Conservation (phyloP, 2,888 invertebrate genomes). For the Athetis lepigone region DNA sequence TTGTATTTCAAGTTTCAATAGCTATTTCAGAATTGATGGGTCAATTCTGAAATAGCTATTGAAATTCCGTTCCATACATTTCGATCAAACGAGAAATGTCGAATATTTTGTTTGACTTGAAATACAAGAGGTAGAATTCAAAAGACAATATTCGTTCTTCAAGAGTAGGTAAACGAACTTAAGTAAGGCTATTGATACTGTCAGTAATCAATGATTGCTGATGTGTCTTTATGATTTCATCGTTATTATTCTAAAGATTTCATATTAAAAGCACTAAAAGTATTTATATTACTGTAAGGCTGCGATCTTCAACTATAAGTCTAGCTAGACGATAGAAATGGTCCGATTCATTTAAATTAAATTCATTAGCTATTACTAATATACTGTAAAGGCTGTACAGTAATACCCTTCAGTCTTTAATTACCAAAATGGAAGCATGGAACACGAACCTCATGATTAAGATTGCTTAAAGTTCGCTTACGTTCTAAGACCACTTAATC, state of each 20-base stretch:
- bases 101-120: slow-evolving; percentile 8
- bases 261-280: too few relatives aligned
- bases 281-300: too few relatives aligned
- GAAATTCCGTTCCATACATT: slow-evolving; percentile 18
- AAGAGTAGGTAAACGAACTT: background rate
- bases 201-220: background rate
- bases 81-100: slow-evolving; percentile 17
- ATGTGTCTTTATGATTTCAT: background rate
- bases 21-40: too few relatives aligned
- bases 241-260: too few relatives aligned
- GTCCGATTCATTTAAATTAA: background rate
- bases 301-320: background rate
- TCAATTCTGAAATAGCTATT: slow-evolving; percentile 2
- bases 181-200: background rate
- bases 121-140: slow-evolving; percentile 11
- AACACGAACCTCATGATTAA: slow-evolving; percentile 21
- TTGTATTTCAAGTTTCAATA: too few relatives aligned
- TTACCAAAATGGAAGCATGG: slow-evolving; percentile 2
- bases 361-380: background rate
- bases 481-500: slow-evolving; percentile 22
- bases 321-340: background rate
- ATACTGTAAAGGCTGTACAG: background rate
- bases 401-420: background rate
- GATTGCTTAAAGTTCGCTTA: slow-evolving; percentile 20
- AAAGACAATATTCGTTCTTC: background rate